These are phyloP conservation scores for Scotopteryx bipunctaria DNA, from an alignment of 2,888 invertebrate species.

Conservation along the genomic window DNA sequence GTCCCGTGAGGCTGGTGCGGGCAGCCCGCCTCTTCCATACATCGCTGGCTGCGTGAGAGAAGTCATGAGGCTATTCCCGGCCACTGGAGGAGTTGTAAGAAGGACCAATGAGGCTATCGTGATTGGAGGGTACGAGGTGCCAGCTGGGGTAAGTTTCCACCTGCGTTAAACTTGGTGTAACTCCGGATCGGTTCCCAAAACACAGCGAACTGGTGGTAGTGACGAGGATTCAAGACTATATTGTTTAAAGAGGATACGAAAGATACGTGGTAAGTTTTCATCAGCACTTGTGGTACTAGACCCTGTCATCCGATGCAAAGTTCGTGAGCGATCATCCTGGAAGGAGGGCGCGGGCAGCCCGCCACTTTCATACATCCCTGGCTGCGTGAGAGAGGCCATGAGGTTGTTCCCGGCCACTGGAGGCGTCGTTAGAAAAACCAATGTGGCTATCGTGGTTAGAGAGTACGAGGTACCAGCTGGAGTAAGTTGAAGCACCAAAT, in stretches of 20 bases:
- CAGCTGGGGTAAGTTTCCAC: constrained; percentile 64
- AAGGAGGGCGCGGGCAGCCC: constrained; percentile 52
- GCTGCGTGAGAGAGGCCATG: constrained; percentile 64
- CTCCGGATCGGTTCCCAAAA: too few relatives aligned
- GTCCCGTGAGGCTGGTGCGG: constrained; percentile 55
- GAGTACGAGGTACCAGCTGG: constrained; percentile 73
- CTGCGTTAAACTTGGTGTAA: too few relatives aligned
- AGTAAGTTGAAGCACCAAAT: too few relatives aligned
- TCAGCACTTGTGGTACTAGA: too few relatives aligned
- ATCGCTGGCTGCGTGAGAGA: constrained; percentile 63
- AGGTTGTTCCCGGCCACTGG: constrained; percentile 73
- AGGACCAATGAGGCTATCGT: constrained; percentile 56
- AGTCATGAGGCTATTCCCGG: constrained; percentile 69
- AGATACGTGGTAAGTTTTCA: too few relatives aligned
- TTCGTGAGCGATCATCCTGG: too few relatives aligned
- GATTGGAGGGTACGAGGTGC: constrained; percentile 69
- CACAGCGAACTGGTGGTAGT: too few relatives aligned
- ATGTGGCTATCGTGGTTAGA: constrained; percentile 56
- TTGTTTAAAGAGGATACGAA: too few relatives aligned
- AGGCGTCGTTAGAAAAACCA: constrained; percentile 66
- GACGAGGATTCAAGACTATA: too few relatives aligned
- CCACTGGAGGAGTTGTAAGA: constrained; percentile 71
- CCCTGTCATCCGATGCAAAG: too few relatives aligned
- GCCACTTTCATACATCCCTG: constrained; percentile 59
- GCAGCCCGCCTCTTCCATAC: constrained; percentile 54